A percentile compares a stretch with the other conserved stretches of the same genome.
Conservation (phyloP, 2,797 vertebrate genomes). For the Xenopus petersii region DNA sequence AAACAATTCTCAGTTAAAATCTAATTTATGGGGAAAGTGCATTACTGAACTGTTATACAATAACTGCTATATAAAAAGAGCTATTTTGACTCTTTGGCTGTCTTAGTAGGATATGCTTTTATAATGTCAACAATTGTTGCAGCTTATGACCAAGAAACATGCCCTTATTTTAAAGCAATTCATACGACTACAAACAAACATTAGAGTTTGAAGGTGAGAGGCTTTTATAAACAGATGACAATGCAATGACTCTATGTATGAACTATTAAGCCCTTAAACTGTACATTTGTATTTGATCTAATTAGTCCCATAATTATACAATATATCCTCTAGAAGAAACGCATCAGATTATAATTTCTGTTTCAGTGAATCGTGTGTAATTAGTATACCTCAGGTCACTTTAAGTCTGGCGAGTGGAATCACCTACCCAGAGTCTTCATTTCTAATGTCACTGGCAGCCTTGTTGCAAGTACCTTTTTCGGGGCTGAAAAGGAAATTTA, state of each 20-base stretch:
- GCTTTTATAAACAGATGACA: conserved; percentile 13
- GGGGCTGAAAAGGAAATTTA: conserved; percentile 24
- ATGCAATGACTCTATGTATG: conserved; percentile 2
- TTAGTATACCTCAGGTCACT: conserved; percentile 30
- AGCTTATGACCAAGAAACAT: background rate
- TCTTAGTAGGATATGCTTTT: background rate
- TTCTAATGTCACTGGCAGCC: conserved; percentile 21
- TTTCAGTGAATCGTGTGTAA: conserved; percentile 38
- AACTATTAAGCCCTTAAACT: conserved; percentile 26
- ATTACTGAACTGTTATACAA: too few species aligned
- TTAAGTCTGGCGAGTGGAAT: conserved; percentile 24
- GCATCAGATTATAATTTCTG: conserved; percentile 33
- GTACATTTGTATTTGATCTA: conserved; percentile 40
- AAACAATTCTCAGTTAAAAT: too few species aligned
- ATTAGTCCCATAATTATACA: conserved; percentile 44
- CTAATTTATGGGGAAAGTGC: too few species aligned
- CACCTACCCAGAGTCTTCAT: conserved; percentile 24
- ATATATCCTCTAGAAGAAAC: conserved; percentile 36
- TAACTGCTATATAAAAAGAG: too few species aligned
- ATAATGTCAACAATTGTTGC: background rate
- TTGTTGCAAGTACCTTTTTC: conserved; percentile 23
- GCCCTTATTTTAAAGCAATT: background rate
- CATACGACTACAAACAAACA: background rate
- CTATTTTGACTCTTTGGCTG: too few species aligned
- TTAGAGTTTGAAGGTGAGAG: background rate